Evolutionary conservation across 2,888 invertebrate genomes (phyloP).

Genomic region (Brachyptera risi): DNA sequence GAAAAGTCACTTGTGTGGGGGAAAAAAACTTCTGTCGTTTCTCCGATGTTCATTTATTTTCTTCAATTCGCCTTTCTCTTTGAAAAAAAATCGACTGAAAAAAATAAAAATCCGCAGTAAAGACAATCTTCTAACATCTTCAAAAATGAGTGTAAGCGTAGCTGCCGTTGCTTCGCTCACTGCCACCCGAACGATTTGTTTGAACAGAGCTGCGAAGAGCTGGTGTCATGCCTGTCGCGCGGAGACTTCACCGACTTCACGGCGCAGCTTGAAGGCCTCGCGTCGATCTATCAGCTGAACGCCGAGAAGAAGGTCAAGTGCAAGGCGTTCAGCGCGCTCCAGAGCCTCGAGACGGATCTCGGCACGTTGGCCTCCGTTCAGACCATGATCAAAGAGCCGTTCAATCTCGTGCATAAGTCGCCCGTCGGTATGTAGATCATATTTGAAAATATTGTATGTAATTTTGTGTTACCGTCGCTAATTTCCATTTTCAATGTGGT

Average conservation of each 20-base stretch:
- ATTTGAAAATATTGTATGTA: too few relatives aligned
- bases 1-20: too few relatives aligned
- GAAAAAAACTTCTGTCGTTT: too few relatives aligned
- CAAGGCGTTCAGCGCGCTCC: constrained; percentile 88
- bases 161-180: too few relatives aligned
- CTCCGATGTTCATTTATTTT: too few relatives aligned
- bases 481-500: too few relatives aligned
- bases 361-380: constrained; percentile 74
- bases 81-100: too few relatives aligned
- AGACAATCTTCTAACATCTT: too few relatives aligned
- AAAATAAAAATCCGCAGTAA: too few relatives aligned
- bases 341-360: constrained; percentile 87
- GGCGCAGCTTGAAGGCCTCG: constrained; percentile 83
- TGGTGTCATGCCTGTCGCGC: constrained; percentile 75
- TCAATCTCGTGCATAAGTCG: constrained; percentile 78
- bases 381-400: constrained; percentile 65
- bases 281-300: constrained; percentile 88
- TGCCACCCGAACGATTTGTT: not conserved
- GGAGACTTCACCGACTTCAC: constrained; percentile 92
- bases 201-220: constrained; percentile 77
- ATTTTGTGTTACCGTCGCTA: too few relatives aligned
- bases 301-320: constrained; percentile 93
- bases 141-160: too few relatives aligned
- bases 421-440: constrained; percentile 77
- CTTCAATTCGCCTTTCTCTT: too few relatives aligned